phyloP scores from a whole-genome alignment of 2,797 vertebrate genomes.

The Leptodactylus fallax region DNA sequence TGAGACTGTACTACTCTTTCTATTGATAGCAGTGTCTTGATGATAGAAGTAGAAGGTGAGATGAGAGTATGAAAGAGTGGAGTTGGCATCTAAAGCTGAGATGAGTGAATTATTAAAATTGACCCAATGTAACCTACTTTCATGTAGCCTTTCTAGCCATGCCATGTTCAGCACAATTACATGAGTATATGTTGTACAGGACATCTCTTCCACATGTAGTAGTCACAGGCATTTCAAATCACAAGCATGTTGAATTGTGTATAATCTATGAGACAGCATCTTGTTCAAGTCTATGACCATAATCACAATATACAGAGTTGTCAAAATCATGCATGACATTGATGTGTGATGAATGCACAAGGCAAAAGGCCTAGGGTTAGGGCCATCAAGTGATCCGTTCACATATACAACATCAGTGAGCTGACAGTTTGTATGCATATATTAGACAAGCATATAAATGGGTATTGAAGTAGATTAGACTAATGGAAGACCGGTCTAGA shows the following conservation, averaged over 20 bases:
- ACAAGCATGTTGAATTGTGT: background rate
- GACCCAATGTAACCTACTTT: background rate
- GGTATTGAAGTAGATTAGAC: background rate
- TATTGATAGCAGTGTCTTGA: no score
- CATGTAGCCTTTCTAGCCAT: background rate
- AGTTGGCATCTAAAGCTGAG: background rate
- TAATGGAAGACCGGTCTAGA: background rate
- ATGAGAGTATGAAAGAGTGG: background rate
- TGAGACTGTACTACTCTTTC: no score
- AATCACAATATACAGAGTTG: slow-evolving; percentile 5
- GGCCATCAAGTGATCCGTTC: background rate
- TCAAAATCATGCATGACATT: background rate
- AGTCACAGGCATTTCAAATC: background rate
- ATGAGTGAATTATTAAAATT: background rate
- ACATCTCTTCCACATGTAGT: background rate
- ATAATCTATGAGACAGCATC: background rate
- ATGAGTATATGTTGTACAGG: background rate
- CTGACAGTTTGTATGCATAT: slow-evolving; percentile 14
- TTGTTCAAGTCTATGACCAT: background rate
- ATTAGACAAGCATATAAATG: slow-evolving; percentile 16
- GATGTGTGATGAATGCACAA: background rate
- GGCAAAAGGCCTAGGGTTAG: slow-evolving; percentile 8
- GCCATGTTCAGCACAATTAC: background rate
- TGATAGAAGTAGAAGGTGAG: no score
- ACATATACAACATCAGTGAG: background rate